These are phyloP conservation scores for Dasypolia templi DNA, from an alignment of 2,888 invertebrate genomes.

Conservation along the genomic window DNA sequence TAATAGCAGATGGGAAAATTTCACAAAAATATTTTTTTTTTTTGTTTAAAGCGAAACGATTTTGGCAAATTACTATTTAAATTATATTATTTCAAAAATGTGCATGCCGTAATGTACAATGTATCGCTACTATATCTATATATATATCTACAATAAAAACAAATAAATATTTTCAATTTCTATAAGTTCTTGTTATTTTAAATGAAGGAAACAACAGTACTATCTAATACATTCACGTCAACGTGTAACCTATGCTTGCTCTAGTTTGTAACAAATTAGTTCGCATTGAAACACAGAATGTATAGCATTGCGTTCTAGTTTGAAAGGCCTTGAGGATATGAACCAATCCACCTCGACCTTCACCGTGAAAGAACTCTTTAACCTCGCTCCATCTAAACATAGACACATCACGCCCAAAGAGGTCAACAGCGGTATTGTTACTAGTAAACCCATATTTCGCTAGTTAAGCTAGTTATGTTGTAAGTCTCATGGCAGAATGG, in stretches of 20 bases:
- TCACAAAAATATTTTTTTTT: too few species aligned
- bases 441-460: not conserved
- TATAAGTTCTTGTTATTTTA: not conserved
- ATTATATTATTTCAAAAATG: too few species aligned
- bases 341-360: not conserved
- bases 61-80: too few species aligned
- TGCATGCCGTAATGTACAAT: too few species aligned
- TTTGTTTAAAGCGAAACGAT: too few species aligned
- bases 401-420: not conserved
- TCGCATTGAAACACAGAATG: constrained; percentile 27
- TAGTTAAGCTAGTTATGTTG: not conserved
- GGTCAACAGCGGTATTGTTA: not conserved
- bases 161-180: too few species aligned
- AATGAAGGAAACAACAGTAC: constrained; percentile 5
- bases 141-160: too few species aligned
- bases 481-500: too few species aligned
- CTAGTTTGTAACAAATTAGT: constrained; percentile 28
- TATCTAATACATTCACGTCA: not conserved
- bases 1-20: too few species aligned
- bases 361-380: constrained; percentile 20
- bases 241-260: constrained; percentile 12
- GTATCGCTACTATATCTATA: too few species aligned
- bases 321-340: constrained; percentile 17
- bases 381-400: constrained; percentile 13
- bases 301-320: constrained; percentile 26